Evolutionary conservation across 2,113 vertebrate genomes (phyloP).

Genomic region (Forbesichthys agassizii): DNA sequence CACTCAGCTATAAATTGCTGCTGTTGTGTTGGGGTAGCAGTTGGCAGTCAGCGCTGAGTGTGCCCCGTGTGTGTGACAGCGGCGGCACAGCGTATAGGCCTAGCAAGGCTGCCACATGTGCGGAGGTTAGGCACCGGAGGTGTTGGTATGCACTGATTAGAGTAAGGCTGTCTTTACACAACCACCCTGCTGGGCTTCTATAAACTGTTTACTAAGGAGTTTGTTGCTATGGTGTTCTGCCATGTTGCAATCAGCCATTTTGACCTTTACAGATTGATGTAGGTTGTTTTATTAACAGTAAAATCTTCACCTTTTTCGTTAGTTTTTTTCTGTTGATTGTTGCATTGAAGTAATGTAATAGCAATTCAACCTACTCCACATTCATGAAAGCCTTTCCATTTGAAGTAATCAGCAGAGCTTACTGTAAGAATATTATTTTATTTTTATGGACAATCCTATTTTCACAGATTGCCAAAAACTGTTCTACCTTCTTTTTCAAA

Average conservation of each 20-base stretch:
- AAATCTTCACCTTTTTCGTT: no score
- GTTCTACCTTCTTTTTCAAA: no score
- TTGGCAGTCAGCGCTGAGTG: constrained; percentile 15
- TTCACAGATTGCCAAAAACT: no score
- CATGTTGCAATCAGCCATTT: constrained; percentile 58
- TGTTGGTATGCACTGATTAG: constrained; percentile 74
- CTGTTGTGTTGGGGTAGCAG: constrained; percentile 27
- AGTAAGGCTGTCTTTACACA: constrained; percentile 58
- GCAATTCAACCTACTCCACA: no score
- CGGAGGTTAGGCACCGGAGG: constrained; percentile 56
- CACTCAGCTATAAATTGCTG: constrained; percentile 9
- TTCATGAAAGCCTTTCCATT: no score
- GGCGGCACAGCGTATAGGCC: constrained; percentile 27
- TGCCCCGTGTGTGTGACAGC: constrained; percentile 7
- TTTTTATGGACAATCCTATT: no score
- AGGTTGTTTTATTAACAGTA: constrained; percentile 23
- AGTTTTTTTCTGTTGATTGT: no score
- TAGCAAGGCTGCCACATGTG: constrained; percentile 60
- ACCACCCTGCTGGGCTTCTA: constrained; percentile 58
- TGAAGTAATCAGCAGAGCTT: no score
- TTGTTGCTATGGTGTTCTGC: constrained; percentile 71
- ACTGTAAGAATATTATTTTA: no score
- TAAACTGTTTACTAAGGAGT: constrained; percentile 66
- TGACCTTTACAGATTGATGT: constrained; percentile 64
- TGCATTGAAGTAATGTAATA: no score